Evolutionary conservation across 2,113 vertebrate genomes (phyloP).

Genomic region (Actenoides hombroni): DNA sequence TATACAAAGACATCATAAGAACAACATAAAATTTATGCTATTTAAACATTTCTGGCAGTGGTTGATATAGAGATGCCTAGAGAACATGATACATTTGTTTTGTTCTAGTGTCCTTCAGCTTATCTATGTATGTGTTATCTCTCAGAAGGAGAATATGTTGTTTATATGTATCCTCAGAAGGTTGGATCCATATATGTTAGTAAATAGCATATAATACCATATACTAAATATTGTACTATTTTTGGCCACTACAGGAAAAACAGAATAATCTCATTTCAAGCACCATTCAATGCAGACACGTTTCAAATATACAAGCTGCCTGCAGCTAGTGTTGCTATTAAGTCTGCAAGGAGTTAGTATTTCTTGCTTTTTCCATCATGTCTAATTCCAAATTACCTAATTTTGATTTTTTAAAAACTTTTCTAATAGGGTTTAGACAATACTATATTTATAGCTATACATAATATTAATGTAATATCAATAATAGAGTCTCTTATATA

Average conservation of each 20-base stretch:
- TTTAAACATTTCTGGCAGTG: not conserved
- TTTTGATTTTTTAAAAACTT: not conserved
- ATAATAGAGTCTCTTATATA: not conserved
- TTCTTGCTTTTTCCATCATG: not conserved
- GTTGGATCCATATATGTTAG: not conserved
- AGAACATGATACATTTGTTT: not conserved
- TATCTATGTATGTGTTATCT: not conserved
- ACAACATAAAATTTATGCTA: not conserved
- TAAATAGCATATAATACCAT: not conserved
- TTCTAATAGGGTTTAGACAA: not conserved
- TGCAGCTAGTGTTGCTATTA: not conserved
- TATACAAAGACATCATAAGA: not conserved
- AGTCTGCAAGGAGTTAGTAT: not conserved
- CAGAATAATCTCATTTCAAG: not conserved
- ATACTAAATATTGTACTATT: not conserved
- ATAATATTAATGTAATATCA: not conserved
- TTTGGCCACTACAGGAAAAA: not conserved
- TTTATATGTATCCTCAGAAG: not conserved
- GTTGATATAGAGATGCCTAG: not conserved
- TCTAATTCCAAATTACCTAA: not conserved
- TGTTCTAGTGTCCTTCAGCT: not conserved
- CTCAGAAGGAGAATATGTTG: not conserved
- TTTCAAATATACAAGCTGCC: not conserved
- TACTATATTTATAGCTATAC: not conserved
- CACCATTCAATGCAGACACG: not conserved